Evolutionary conservation across 1,140 invertebrate genomes (phyloP), one percentile per base, ranked within the genome.

Genomic region (Catajapyx aquilonaris): DNA sequence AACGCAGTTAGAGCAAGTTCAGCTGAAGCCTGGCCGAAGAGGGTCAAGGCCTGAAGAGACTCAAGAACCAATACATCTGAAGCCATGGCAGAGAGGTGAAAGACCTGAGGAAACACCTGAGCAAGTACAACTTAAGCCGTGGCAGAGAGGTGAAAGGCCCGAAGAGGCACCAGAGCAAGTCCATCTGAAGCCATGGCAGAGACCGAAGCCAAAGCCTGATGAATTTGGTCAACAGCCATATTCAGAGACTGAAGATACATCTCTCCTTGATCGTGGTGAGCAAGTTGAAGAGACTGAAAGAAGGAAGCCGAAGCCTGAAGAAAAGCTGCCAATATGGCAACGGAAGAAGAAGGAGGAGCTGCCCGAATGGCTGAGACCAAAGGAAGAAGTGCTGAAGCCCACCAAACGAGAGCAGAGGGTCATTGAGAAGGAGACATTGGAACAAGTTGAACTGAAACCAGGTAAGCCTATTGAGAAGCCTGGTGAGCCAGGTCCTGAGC

Each of bases 61-160:
- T 0, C 1, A 59, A 4, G 58, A 63, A 45, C 45, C 49, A n/a
- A 46, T 61, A 5, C 33, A 51, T 31, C 19, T 34, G n/a, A 34
- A 34, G 20, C 33, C 33, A 3, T 7, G 7, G 7, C 7, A 56
- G 35, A 50, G 38, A 16, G 62, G 60, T 44, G 51, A 54, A 45
- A 42, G 55, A 20, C 47, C 46, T 1, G 64, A 58, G 48, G 55
- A 62, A 41, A 46, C 40, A 0, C 1, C 60, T 4, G 58, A 63
- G 44, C 44, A 49, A 11, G 46, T 60, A 5, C 33, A 51, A 32
- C 20, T 34, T 18, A 34, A 34, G 20, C 33, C 33, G 3, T 28
- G 23, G 23, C n/a, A n/a, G n/a, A n/a, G n/a, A n/a, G n/a, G n/a
- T 5, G 22, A 22, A 20, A 16, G 7, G 3, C 45, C 34, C 11